These are phyloP conservation scores for Plestiodon gilberti DNA, from an alignment of 2,113 vertebrate species.

Conservation along the genomic window DNA sequence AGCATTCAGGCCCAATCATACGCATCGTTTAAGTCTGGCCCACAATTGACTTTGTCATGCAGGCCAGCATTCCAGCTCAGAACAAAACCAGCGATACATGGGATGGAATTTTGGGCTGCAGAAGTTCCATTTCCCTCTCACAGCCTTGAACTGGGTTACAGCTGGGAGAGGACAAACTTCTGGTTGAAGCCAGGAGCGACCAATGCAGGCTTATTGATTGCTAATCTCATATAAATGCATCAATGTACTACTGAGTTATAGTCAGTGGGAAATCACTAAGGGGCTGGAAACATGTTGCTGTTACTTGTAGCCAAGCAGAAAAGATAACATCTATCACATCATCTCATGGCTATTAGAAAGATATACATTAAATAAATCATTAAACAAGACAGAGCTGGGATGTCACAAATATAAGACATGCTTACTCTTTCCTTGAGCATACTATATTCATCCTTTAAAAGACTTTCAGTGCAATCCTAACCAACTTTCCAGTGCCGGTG, in stretches of 20 bases:
- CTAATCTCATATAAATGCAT: background rate
- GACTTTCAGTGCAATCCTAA: no score
- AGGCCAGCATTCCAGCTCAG: background rate
- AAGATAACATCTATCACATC: constrained; percentile 17
- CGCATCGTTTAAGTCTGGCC: no score
- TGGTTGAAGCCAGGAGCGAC: background rate
- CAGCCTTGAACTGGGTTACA: no score
- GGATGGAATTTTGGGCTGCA: background rate
- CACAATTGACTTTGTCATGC: no score
- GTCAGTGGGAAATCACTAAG: background rate
- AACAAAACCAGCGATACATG: background rate
- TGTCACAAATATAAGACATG: background rate
- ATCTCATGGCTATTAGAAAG: background rate
- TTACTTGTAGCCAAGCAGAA: background rate
- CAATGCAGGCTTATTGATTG: background rate
- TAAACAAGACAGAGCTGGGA: background rate
- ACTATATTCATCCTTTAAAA: background rate
- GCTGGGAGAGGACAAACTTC: background rate
- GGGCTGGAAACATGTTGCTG: background rate
- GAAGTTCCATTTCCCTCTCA: background rate
- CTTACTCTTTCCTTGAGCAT: background rate
- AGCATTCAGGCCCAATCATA: no score
- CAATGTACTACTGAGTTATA: background rate
- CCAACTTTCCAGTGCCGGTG: no score
- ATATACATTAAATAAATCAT: background rate